Conservation (phyloP, 2,888 invertebrate genomes). For the Cloeon dipterum region DNA sequence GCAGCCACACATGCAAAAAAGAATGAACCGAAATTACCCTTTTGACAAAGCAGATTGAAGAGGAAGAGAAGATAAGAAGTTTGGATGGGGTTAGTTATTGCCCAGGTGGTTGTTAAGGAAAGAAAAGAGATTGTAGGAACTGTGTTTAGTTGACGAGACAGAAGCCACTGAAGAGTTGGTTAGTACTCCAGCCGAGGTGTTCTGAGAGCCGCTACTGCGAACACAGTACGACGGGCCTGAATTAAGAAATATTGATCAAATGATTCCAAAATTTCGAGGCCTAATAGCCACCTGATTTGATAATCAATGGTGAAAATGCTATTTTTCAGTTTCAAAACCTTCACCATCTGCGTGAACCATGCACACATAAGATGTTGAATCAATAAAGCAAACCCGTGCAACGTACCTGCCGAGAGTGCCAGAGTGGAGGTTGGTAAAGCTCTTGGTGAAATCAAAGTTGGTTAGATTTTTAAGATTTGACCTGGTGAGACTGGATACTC, state of each 20-base stretch:
- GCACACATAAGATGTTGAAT: too few relatives aligned
- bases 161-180: slow-evolving; percentile 3
- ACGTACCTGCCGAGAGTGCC: slow-evolving; percentile 19
- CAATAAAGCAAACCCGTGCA: too few relatives aligned
- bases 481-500: slow-evolving; percentile 29
- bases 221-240: background rate
- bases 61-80: background rate
- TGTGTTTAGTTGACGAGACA: slow-evolving; percentile 5
- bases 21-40: background rate
- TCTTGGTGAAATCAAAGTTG: slow-evolving; percentile 24
- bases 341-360: too few relatives aligned
- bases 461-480: slow-evolving; percentile 27
- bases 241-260: too few relatives aligned
- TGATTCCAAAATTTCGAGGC: too few relatives aligned
- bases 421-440: slow-evolving; percentile 18
- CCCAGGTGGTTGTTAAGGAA: slow-evolving; percentile 6
- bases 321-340: too few relatives aligned
- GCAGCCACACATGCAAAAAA: too few relatives aligned
- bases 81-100: background rate
- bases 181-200: too few relatives aligned
- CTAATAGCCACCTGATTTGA: too few relatives aligned
- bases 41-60: background rate
- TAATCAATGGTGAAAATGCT: too few relatives aligned
- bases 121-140: slow-evolving; percentile 7
- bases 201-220: background rate